Percentiles rank a stretch among this genome's conserved stretches.
phyloP scores from a whole-genome alignment of 2,797 vertebrate species.

The Arremon aurantiirostris region DNA sequence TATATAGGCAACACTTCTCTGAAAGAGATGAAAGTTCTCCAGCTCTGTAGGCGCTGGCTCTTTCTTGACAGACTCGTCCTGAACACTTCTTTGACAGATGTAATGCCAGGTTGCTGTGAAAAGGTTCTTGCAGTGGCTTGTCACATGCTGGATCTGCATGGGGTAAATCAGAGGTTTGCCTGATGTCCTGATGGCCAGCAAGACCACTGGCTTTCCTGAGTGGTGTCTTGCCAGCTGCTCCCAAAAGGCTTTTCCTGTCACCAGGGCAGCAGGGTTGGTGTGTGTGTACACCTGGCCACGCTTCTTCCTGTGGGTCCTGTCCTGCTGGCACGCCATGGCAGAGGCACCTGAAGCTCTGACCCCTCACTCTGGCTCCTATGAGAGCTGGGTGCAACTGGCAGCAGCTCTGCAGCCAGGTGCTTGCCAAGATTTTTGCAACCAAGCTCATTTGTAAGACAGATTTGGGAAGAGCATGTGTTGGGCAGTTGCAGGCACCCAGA shows the following conservation, averaged over 20 bases:
- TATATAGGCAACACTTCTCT: background rate
- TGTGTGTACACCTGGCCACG: background rate
- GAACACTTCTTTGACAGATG: background rate
- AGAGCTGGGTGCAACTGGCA: background rate
- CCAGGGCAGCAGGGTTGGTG: background rate
- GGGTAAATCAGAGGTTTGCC: background rate
- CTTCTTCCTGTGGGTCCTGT: background rate
- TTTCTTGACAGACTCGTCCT: background rate
- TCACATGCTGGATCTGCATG: background rate
- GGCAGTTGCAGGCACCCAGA: background rate
- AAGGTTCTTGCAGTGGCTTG: background rate
- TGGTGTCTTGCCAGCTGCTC: background rate
- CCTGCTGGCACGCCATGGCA: fast-evolving
- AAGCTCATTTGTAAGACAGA: background rate
- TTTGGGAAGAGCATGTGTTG: background rate
- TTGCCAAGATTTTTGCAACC: background rate
- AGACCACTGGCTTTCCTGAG: background rate
- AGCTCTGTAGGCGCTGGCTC: background rate
- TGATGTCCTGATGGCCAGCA: background rate
- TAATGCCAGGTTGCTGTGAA: background rate
- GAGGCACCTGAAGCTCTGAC: background rate
- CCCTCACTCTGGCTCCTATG: background rate
- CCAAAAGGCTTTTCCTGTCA: background rate
- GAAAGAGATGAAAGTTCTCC: background rate
- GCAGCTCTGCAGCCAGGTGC: background rate